Conservation (phyloP, 92 coral and sea anemone genomes). For the Parazoanthus atlanticus region DNA sequence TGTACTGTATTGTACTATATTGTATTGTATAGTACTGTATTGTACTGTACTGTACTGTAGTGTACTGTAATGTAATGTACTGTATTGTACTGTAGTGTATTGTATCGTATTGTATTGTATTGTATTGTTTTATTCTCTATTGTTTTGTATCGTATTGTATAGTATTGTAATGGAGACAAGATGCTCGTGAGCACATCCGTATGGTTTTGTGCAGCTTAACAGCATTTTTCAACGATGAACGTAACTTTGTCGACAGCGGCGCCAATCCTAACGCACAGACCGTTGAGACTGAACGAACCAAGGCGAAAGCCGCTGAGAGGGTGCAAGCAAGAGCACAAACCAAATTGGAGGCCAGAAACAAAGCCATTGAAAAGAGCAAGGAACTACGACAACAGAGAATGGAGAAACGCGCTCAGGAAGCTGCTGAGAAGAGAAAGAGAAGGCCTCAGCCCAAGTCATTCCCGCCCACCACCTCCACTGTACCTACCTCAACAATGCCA, state of each 20-base stretch:
- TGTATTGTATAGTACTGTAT: too few relatives aligned
- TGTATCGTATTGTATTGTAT: too few relatives aligned
- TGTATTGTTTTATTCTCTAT: too few relatives aligned
- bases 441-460: conserved; percentile 19
- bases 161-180: too few relatives aligned
- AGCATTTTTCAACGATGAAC: neutral
- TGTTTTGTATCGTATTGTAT: too few relatives aligned
- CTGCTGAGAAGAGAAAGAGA: conserved; percentile 50
- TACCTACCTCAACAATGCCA: neutral
- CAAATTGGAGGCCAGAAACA: conserved; percentile 74
- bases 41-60: too few relatives aligned
- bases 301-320: conserved; percentile 72
- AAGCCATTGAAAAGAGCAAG: conserved; percentile 68
- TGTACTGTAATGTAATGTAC: too few relatives aligned
- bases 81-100: too few relatives aligned
- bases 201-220: neutral
- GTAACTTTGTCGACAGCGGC: conserved; percentile 62
- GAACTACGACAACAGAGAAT: conserved; percentile 70
- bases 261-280: conserved; percentile 96
- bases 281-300: conserved; percentile 72
- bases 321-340: conserved; percentile 61
- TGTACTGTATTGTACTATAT: too few relatives aligned
- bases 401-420: conserved; percentile 65
- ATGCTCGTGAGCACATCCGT: too few relatives aligned
- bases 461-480: neutral